A percentile compares a stretch with the other conserved stretches of the same genome.
Evolutionary conservation across 2,888 invertebrate species (phyloP).

Genomic region (Hypercompe scribonia): DNA sequence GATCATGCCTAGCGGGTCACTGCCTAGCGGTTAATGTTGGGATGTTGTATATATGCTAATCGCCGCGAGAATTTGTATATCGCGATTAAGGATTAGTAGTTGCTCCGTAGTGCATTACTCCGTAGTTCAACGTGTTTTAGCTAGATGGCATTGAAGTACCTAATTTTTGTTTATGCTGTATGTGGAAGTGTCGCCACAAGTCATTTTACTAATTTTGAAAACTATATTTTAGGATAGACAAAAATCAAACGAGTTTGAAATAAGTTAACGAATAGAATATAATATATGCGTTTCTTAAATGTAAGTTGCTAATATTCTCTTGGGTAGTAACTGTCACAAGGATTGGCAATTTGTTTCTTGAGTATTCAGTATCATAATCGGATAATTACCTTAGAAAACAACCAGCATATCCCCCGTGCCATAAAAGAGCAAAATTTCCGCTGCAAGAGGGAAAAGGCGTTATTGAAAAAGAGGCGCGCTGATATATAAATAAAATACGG

Average conservation of each 20-base stretch:
- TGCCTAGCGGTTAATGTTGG: too few species aligned
- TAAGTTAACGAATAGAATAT: background rate
- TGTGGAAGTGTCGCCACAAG: too few species aligned
- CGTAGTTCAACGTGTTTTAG: too few species aligned
- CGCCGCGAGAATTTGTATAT: too few species aligned
- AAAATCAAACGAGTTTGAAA: background rate
- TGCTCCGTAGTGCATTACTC: too few species aligned
- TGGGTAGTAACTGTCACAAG: slow-evolving; percentile 70
- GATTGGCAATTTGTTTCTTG: slow-evolving; percentile 74
- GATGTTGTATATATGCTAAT: too few species aligned
- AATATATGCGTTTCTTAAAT: slow-evolving; percentile 16
- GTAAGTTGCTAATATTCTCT: slow-evolving; percentile 27
- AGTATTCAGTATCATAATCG: slow-evolving; percentile 77
- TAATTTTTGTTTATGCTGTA: too few species aligned
- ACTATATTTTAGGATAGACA: too few species aligned
- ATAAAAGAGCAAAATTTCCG: slow-evolving; percentile 85
- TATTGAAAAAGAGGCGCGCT: slow-evolving; percentile 85
- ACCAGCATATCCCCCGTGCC: slow-evolving; percentile 77
- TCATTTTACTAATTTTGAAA: too few species aligned
- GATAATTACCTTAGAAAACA: slow-evolving; percentile 83
- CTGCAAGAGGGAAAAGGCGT: slow-evolving; percentile 81
- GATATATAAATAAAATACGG: slow-evolving; percentile 87
- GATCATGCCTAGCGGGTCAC: too few species aligned
- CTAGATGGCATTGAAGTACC: too few species aligned
- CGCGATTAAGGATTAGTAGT: too few species aligned